phyloP scores from a whole-genome alignment of 2,888 invertebrate genomes.

The Rhingia campestris region DNA sequence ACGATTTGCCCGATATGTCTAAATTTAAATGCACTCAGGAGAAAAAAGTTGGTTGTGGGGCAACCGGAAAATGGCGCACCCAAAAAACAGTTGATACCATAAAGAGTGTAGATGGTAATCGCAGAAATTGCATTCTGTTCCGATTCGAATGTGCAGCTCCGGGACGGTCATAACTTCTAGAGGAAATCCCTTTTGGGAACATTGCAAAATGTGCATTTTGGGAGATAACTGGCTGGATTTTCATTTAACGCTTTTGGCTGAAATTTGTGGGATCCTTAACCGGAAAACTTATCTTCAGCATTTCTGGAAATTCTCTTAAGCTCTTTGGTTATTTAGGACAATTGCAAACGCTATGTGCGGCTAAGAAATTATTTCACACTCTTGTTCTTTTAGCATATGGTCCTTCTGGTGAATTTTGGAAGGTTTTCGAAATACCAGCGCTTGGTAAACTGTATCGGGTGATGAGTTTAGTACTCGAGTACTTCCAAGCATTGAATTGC shows the following conservation, averaged over 20 bases:
- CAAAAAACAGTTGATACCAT: conserved; percentile 11
- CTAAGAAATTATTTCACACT: no score
- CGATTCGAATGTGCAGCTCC: conserved; percentile 35
- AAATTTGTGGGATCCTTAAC: conserved; percentile 53
- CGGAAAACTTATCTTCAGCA: conserved; percentile 17
- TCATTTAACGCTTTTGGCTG: conserved; percentile 31
- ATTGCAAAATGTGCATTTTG: conserved; percentile 35
- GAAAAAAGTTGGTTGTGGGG: conserved; percentile 16
- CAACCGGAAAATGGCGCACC: conserved; percentile 2
- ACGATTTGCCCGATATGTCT: conserved; percentile 67
- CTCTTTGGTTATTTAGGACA: no score
- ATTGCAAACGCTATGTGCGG: no score
- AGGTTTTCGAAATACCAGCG: no score
- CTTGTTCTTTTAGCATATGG: no score
- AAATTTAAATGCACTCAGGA: conserved; percentile 65
- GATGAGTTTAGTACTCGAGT: no score
- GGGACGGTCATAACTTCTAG: conserved; percentile 57
- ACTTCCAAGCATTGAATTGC: no score
- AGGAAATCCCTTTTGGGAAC: conserved; percentile 49
- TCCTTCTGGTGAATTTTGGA: no score
- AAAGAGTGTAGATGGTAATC: conserved; percentile 49
- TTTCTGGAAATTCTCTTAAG: not conserved
- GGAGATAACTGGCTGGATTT: conserved; percentile 56
- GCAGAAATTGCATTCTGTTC: conserved; percentile 62
- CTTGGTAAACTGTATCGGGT: no score